phyloP scores from a whole-genome alignment of 2,888 invertebrate species.

The Cephus runcator region DNA sequence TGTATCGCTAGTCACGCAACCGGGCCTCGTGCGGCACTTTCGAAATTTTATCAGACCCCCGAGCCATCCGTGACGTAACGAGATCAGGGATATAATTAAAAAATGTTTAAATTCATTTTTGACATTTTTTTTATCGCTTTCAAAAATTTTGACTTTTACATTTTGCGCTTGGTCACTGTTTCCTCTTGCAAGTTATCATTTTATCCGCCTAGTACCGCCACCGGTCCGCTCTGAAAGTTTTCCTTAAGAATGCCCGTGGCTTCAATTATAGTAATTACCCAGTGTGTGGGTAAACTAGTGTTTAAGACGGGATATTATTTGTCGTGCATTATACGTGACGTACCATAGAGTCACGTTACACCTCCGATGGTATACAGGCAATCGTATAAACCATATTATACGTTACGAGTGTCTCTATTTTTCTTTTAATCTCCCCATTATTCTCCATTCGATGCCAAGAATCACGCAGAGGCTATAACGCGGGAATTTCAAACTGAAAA shows the following conservation, averaged over 20 bases:
- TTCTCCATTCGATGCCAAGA: background rate
- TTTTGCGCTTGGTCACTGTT: background rate
- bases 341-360: slow-evolving; percentile 42
- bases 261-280: slow-evolving; percentile 50
- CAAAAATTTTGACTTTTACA: background rate
- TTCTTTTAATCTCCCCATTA: background rate
- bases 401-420: slow-evolving; percentile 8
- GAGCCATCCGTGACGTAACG: no score
- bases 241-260: slow-evolving; percentile 41
- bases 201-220: background rate
- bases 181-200: background rate
- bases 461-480: background rate
- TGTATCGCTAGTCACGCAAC: no score
- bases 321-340: slow-evolving; percentile 45
- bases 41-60: no score
- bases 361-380: slow-evolving; percentile 21
- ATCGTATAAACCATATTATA: slow-evolving; percentile 30
- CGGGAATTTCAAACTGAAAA: background rate
- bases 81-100: no score
- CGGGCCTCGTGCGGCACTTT: no score
- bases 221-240: slow-evolving; percentile 24
- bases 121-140: background rate
- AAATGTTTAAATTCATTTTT: no score
- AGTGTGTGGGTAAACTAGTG: slow-evolving; percentile 50
- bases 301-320: slow-evolving; percentile 49